phyloP scores from a whole-genome alignment of 1,140 invertebrate species.

The Solen grandis region DNA sequence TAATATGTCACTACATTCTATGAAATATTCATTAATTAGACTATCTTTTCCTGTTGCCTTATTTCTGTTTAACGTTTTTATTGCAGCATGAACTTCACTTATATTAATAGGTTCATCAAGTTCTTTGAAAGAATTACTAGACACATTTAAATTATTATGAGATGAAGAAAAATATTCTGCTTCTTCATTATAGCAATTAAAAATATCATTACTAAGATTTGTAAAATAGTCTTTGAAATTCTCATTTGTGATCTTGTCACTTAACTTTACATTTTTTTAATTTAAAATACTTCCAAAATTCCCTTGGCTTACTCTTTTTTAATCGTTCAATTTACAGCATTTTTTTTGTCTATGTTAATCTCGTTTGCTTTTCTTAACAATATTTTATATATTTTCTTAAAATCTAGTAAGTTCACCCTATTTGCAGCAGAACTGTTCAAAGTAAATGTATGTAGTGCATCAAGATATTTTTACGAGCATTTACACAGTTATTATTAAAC shows the following conservation, averaged over 20 bases:
- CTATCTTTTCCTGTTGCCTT: background rate
- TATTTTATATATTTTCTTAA: no score
- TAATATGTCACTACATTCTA: constrained; percentile 14
- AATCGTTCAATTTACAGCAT: no score
- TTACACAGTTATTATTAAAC: no score
- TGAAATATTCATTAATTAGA: constrained; percentile 10
- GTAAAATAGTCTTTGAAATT: constrained; percentile 4
- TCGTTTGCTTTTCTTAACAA: no score
- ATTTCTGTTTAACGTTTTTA: background rate
- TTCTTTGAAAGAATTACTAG: background rate
- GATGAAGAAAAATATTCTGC: background rate
- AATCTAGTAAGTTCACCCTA: no score
- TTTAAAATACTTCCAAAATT: no score
- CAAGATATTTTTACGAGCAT: no score
- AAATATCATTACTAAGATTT: constrained; percentile 2
- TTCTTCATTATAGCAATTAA: background rate
- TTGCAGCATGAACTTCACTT: background rate
- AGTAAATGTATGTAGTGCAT: no score
- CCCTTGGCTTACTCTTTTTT: no score
- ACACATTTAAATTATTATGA: constrained; percentile 2
- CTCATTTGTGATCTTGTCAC: background rate
- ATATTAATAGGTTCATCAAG: background rate
- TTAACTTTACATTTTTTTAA: no score
- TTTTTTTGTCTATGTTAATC: no score
- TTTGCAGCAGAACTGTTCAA: no score